These are phyloP conservation scores for Pluvialis apricaria DNA, from an alignment of 2,113 vertebrate genomes.

Conservation along the genomic window DNA sequence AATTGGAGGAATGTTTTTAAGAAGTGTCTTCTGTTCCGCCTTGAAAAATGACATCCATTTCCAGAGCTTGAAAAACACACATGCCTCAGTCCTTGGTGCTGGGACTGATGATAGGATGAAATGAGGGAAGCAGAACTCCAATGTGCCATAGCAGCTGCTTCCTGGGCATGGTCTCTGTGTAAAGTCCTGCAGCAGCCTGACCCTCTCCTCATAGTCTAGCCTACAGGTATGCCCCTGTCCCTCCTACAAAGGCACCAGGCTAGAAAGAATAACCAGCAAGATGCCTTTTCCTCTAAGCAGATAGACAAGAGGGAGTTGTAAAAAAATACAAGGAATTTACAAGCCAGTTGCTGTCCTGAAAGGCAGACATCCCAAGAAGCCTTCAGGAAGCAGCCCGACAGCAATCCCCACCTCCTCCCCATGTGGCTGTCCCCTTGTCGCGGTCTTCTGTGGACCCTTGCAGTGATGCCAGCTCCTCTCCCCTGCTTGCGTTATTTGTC, in stretches of 20 bases:
- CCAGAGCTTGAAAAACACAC: neutral
- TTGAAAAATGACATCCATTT: neutral
- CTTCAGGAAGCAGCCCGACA: neutral
- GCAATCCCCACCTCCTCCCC: neutral
- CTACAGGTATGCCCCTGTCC: neutral
- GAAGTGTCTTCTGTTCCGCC: neutral
- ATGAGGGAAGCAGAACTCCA: neutral
- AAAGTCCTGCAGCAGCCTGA: neutral
- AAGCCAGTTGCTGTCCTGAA: neutral
- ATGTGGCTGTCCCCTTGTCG: rapidly evolving
- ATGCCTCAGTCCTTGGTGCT: neutral
- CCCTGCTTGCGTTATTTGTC: neutral
- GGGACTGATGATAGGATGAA: neutral
- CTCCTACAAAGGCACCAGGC: neutral
- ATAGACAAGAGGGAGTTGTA: neutral
- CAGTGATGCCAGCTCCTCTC: neutral
- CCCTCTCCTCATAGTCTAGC: neutral
- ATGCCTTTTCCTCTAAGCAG: neutral
- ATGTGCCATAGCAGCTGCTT: neutral
- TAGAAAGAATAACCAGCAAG: neutral
- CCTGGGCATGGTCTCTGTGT: neutral
- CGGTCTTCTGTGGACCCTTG: rapidly evolving
- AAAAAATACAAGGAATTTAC: neutral
- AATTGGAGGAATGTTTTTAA: neutral
- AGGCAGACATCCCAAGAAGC: neutral